These are phyloP conservation scores for Tarsius wallacei DNA, from an alignment of 2,797 vertebrate species.

Conservation along the genomic window DNA sequence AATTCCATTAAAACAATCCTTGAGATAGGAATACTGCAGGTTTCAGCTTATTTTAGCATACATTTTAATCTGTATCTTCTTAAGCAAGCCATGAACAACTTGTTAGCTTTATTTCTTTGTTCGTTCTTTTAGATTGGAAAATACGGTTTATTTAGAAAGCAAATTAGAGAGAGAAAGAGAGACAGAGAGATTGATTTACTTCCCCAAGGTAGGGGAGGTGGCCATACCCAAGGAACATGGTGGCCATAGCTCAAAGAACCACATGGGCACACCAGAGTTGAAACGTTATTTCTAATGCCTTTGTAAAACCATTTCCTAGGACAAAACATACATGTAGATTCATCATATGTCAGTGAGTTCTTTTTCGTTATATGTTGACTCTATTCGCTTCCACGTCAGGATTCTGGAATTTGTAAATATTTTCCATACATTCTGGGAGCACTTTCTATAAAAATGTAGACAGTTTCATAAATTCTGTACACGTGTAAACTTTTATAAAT, in stretches of 20 bases:
- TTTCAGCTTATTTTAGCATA: conserved; percentile 18
- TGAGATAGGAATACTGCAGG: neutral
- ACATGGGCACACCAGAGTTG: too few species aligned
- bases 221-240: too few species aligned
- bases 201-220: too few species aligned
- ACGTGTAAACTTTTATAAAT: neutral
- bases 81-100: conserved; percentile 36
- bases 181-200: too few species aligned
- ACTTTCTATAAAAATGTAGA: neutral
- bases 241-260: too few species aligned
- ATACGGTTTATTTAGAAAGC: too few species aligned
- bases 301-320: conserved; percentile 9
- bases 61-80: conserved; percentile 36
- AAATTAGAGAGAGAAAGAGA: too few species aligned
- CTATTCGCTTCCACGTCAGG: conserved; percentile 8
- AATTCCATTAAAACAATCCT: neutral
- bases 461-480: neutral
- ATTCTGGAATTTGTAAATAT: conserved; percentile 15
- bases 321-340: neutral
- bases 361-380: neutral
- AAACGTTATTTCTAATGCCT: neutral
- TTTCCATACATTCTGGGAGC: neutral
- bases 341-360: neutral
- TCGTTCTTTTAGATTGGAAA: too few species aligned
- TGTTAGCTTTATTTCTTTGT: neutral